Evolutionary conservation across 2,797 vertebrate genomes (phyloP).

Genomic region (Lagorchestes hirsutus): DNA sequence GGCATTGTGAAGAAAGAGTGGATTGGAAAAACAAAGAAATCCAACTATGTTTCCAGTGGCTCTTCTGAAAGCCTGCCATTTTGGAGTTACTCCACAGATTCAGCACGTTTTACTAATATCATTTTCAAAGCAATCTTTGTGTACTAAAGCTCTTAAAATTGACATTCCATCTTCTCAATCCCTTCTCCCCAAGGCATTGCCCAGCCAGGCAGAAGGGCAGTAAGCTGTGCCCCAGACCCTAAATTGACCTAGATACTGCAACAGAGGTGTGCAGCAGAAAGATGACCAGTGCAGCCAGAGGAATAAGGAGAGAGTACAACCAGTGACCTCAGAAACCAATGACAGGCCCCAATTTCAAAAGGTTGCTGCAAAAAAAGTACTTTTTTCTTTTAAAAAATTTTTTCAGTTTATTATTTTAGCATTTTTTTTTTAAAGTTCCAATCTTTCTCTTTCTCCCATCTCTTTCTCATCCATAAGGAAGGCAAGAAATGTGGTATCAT

Average conservation of each 20-base stretch:
- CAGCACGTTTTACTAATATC: not conserved
- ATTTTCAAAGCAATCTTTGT: not conserved
- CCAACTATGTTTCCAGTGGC: not conserved
- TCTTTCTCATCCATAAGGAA: not conserved
- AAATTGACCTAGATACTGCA: not conserved
- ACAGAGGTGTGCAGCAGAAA: not conserved
- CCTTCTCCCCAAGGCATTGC: not conserved
- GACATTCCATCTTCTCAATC: slow-evolving; percentile 27
- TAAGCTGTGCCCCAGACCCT: not conserved
- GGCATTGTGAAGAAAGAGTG: not conserved
- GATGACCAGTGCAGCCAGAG: not conserved
- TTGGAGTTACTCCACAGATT: not conserved
- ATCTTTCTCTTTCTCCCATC: not conserved
- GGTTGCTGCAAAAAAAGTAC: not conserved
- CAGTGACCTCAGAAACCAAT: not conserved
- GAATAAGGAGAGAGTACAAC: not conserved
- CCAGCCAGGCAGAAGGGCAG: not conserved
- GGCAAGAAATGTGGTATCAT: not conserved
- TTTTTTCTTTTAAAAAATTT: not conserved
- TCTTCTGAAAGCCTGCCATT: not conserved
- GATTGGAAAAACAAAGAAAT: not conserved
- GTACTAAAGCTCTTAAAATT: not conserved
- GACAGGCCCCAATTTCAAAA: not conserved
- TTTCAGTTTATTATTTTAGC: not conserved
- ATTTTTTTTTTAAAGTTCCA: not conserved